These are phyloP conservation scores for Prorops nasuta DNA, from an alignment of 1,140 invertebrate species.

Conservation along the genomic window DNA sequence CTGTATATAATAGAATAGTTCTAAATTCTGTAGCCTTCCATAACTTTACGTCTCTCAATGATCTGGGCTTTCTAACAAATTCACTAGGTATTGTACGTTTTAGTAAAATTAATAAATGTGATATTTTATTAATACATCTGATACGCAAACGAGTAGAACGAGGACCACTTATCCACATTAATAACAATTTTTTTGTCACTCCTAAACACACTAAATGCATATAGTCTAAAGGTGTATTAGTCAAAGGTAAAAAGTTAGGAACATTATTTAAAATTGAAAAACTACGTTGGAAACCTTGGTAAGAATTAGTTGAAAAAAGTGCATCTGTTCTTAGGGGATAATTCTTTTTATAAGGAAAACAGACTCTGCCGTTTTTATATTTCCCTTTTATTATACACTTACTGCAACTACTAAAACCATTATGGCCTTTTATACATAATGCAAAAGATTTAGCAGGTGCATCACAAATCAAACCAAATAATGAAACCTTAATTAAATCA, in stretches of 20 bases:
- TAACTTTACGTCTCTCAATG: constrained; percentile 17
- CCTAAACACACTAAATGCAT: constrained; percentile 40
- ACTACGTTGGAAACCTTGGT: constrained; percentile 17
- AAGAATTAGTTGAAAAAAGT: constrained; percentile 21
- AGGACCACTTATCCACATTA: constrained; percentile 29
- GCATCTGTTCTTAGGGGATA: constrained; percentile 24
- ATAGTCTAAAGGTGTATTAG: constrained; percentile 33
- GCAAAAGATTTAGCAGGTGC: constrained; percentile 20
- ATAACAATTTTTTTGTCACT: constrained; percentile 35
- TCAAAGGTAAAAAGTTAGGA: constrained; percentile 17
- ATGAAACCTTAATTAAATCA: constrained; percentile 5
- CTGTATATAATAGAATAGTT: constrained; percentile 31
- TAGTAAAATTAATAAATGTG: constrained; percentile 1
- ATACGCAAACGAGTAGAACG: constrained; percentile 5
- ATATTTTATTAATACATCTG: constrained; percentile 8
- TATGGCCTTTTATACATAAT: constrained; percentile 30
- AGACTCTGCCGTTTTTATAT: constrained; percentile 17
- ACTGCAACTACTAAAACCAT: constrained; percentile 35
- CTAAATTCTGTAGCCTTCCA: constrained; percentile 41
- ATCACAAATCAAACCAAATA: constrained; percentile 38
- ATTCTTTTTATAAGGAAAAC: constrained; percentile 16
- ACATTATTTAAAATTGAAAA: constrained; percentile 7
- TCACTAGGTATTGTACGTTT: constrained; percentile 23
- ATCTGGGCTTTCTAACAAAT: constrained; percentile 32
- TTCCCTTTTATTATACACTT: constrained; percentile 33